Evolutionary conservation across 1,140 invertebrate genomes (phyloP), one percentile per base, ranked within the genome.

Genomic region (Drosophila funebris): DNA sequence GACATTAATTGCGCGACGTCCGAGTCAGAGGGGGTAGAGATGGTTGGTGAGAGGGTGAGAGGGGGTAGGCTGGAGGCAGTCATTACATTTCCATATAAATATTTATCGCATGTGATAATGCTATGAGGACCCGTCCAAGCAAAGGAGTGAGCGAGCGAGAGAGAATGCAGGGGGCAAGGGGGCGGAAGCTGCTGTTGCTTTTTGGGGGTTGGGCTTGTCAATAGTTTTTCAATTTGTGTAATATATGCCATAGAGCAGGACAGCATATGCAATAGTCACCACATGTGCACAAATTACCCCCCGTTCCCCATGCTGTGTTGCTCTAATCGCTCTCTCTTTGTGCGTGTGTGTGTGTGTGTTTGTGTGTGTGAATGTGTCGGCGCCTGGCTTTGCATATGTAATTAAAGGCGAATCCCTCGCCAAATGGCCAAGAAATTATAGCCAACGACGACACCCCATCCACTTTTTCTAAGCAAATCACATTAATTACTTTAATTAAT

Each of bases 21-120:
- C 44, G 14, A 43, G 24, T 9, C 14, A 18, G 27, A 18, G 41
- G 41, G 16, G 13, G 33, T 11, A n/a, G 31, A 8, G 31, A 8
- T 9, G 37, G 22, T 3, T 9, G 7, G 1, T 11, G 0, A 0
- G 1, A 18, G 53, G 57, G 58, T 41, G 33, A 39, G 41, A 31
- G 33, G 53, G 41, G 18, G 46, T n/a, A 16, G 16, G 11, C 20
- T 7, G 29, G 43, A 24, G 36, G 29, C 56, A 63, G 76, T 82
- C 82, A 87, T 88, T 85, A 85, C 82, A 85, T 85, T 85, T 85
- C 82, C 82, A 85, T 85, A 85, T 85, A 85, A 85, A 85, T 85
- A 85, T 85, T 85, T 88, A 87, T 87, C 78, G 83, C 83, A 67
- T 87, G 82, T 78, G 82, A 87, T 88, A 87, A 87, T 87, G 71